Evolutionary conservation across 2,797 vertebrate genomes (phyloP).

Genomic region (Onychomys torridus): DNA sequence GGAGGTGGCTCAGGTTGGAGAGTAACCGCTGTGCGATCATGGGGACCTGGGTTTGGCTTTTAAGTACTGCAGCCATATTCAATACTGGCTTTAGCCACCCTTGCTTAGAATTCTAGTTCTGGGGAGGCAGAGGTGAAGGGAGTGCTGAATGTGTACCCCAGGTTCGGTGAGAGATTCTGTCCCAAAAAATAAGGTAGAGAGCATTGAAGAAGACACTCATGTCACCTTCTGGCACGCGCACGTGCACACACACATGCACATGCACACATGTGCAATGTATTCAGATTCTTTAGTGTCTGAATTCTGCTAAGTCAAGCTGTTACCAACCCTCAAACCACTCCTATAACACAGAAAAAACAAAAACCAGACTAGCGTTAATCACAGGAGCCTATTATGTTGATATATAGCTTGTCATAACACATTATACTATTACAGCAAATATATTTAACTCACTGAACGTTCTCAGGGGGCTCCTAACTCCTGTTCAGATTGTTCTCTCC

Average conservation of each 20-base stretch:
- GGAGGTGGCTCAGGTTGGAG: background rate
- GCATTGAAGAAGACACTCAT: background rate
- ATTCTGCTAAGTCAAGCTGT: conserved; percentile 4
- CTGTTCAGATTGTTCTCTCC: conserved; percentile 41
- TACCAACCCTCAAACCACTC: conserved; percentile 11
- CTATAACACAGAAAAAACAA: background rate
- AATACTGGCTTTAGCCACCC: background rate
- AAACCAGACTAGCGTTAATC: conserved; percentile 60
- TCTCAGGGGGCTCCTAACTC: conserved; percentile 72
- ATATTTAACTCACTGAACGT: conserved; percentile 62
- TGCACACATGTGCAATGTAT: background rate
- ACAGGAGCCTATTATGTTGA: conserved; percentile 67
- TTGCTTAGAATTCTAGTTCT: background rate
- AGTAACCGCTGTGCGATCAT: too few species aligned
- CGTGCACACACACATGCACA: background rate
- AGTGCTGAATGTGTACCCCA: background rate
- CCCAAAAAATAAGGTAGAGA: background rate
- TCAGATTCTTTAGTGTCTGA: background rate
- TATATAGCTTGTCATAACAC: conserved; percentile 76
- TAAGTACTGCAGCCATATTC: background rate
- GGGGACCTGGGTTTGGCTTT: background rate
- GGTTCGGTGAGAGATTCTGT: background rate
- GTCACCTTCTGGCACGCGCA: background rate
- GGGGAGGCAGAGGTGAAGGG: background rate
- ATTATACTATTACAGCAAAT: conserved; percentile 77